phyloP scores from a whole-genome alignment of 2,113 vertebrate genomes.

The Centrocercus urophasianus region DNA sequence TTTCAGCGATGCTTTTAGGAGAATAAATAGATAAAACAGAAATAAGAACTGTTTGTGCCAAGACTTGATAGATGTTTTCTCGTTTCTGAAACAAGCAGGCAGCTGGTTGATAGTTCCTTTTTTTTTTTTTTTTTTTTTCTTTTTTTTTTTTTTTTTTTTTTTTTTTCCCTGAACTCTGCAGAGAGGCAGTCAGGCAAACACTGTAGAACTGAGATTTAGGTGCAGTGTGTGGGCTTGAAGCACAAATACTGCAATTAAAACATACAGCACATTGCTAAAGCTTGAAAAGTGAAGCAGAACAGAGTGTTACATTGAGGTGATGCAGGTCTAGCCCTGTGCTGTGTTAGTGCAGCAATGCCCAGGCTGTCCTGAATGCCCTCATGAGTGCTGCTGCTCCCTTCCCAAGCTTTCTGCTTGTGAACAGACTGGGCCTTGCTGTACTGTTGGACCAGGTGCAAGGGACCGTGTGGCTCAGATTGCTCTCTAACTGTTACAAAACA shows the following conservation, averaged over 20 bases:
- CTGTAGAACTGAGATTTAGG: background rate
- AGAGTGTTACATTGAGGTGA: background rate
- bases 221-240: background rate
- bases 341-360: background rate
- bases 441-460: background rate
- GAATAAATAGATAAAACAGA: conserved; percentile 40
- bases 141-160: background rate
- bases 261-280: background rate
- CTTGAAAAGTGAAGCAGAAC: background rate
- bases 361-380: background rate
- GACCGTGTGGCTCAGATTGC: background rate
- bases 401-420: background rate
- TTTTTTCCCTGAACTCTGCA: background rate
- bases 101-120: background rate
- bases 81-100: background rate
- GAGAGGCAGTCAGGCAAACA: background rate
- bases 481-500: background rate
- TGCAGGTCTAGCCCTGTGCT: background rate
- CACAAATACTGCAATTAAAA: conserved; percentile 33
- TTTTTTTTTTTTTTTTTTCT: background rate
- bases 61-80: conserved; percentile 7
- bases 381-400: background rate
- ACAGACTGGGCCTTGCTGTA: background rate
- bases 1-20: conserved; percentile 31
- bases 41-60: conserved; percentile 12